A percentile compares a stretch with the other conserved stretches of the same genome.
These are phyloP conservation scores for Pteronotus mesoamericanus DNA, from an alignment of 2,797 vertebrate species.

Conservation along the genomic window DNA sequence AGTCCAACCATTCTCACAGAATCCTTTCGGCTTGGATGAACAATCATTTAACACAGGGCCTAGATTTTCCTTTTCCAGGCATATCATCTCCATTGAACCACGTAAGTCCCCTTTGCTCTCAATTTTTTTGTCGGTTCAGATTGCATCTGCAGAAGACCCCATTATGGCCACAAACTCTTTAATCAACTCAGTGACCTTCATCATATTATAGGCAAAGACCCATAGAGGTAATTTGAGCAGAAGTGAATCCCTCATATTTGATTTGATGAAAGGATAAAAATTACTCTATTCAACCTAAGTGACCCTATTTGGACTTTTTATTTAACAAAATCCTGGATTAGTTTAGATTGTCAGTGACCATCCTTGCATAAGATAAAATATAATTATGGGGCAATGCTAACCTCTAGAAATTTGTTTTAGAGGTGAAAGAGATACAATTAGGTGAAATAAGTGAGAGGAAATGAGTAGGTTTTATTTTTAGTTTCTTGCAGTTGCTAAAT, in stretches of 20 bases:
- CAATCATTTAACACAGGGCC: background rate
- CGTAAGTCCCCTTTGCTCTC: constrained; percentile 6
- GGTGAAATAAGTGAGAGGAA: background rate
- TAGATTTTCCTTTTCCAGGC: background rate
- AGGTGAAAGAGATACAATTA: constrained; percentile 13
- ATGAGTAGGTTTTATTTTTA: background rate
- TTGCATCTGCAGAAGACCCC: background rate
- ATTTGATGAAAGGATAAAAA: constrained; percentile 61
- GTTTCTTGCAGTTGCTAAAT: background rate
- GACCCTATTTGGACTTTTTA: constrained; percentile 53
- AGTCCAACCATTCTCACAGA: background rate
- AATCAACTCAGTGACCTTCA: constrained; percentile 60
- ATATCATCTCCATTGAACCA: constrained; percentile 36
- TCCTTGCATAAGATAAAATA: constrained; percentile 35
- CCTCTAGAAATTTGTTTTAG: constrained; percentile 31
- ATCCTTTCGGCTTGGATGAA: constrained; percentile 33
- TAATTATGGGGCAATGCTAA: constrained; percentile 25
- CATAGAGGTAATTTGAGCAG: constrained; percentile 52
- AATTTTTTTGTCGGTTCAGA: constrained; percentile 48
- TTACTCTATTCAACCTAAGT: constrained; percentile 46
- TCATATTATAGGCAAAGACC: constrained; percentile 37
- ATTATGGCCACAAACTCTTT: constrained; percentile 35
- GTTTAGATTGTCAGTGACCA: constrained; percentile 51
- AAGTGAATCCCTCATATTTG: constrained; percentile 53
- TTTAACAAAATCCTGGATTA: constrained; percentile 62